Conservation (phyloP, 2,888 invertebrate genomes). For the Hipparchia sbordonii region DNA sequence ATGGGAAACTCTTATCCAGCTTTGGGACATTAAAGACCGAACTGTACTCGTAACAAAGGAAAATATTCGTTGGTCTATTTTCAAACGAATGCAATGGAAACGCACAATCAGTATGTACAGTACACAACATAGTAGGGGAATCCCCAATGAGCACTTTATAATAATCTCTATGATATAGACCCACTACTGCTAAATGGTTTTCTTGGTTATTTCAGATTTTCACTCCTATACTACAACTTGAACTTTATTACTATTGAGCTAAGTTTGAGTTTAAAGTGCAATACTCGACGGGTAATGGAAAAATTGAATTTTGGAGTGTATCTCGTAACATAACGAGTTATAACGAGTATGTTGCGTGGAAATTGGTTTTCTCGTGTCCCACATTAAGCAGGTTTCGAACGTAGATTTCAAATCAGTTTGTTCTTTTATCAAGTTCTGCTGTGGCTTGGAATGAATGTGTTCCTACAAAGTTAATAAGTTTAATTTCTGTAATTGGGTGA, state of each 20-base stretch:
- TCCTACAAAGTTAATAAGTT: neutral
- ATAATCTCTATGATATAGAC: constrained; percentile 69
- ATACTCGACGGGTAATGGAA: constrained; percentile 39
- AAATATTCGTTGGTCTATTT: neutral
- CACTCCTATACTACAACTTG: constrained; percentile 12
- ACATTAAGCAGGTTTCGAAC: constrained; percentile 11
- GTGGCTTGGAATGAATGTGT: neutral
- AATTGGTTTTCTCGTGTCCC: constrained; percentile 46
- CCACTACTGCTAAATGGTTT: constrained; percentile 59
- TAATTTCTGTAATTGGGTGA: too few species aligned
- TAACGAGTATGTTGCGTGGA: constrained; percentile 63
- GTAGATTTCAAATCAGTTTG: constrained; percentile 19
- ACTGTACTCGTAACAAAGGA: too few species aligned
- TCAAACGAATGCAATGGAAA: constrained; percentile 34
- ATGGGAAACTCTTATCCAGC: too few species aligned
- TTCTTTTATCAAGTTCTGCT: neutral
- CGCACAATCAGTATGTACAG: constrained; percentile 36
- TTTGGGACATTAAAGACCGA: too few species aligned
- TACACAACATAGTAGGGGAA: constrained; percentile 67
- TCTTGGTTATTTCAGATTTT: constrained; percentile 59
- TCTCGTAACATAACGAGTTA: constrained; percentile 55
- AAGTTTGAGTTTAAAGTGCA: constrained; percentile 26
- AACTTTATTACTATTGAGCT: constrained; percentile 25
- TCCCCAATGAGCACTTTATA: constrained; percentile 80
- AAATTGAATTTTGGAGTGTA: constrained; percentile 68